phyloP scores from a whole-genome alignment of 2,888 invertebrate species.

The Smittia sp. region DNA sequence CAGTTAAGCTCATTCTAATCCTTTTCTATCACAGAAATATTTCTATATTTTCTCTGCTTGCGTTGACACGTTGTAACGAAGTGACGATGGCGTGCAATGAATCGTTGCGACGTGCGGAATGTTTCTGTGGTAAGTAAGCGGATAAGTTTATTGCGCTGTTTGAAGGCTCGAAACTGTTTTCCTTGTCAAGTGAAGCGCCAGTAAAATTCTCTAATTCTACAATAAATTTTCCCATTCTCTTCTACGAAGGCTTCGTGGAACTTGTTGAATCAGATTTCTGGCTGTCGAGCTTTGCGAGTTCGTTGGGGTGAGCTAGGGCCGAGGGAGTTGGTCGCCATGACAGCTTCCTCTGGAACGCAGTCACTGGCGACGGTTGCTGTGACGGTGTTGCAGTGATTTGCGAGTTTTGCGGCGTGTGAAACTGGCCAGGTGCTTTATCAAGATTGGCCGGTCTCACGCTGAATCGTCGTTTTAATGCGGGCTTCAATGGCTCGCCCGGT shows the following conservation, averaged over 20 bases:
- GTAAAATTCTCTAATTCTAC: not conserved
- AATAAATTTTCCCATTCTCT: not conserved
- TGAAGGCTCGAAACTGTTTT: not conserved
- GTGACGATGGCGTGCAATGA: not conserved
- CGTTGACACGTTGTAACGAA: not conserved
- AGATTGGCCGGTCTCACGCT: conserved; percentile 49
- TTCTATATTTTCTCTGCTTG: no score
- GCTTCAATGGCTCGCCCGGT: conserved; percentile 18
- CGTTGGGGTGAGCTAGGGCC: not conserved
- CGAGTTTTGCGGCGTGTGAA: conserved; percentile 11
- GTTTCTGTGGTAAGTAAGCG: not conserved
- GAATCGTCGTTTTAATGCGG: conserved; percentile 41
- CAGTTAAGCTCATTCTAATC: not conserved
- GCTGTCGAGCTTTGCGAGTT: not conserved
- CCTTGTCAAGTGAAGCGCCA: not conserved
- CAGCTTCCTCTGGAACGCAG: not conserved
- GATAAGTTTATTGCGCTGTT: not conserved
- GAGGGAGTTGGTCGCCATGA: conserved; percentile 12
- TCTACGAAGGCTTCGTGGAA: conserved; percentile 7
- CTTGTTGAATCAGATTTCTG: conserved; percentile 17
- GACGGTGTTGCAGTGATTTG: not conserved
- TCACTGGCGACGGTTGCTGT: not conserved
- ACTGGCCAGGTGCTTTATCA: conserved; percentile 31
- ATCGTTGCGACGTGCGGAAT: not conserved
- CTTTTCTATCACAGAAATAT: conserved; percentile 9